A percentile compares a stretch with the other conserved stretches of the same genome.
Evolutionary conservation across 2,888 invertebrate species (phyloP).

Genomic region (Pristionchus arcanus): DNA sequence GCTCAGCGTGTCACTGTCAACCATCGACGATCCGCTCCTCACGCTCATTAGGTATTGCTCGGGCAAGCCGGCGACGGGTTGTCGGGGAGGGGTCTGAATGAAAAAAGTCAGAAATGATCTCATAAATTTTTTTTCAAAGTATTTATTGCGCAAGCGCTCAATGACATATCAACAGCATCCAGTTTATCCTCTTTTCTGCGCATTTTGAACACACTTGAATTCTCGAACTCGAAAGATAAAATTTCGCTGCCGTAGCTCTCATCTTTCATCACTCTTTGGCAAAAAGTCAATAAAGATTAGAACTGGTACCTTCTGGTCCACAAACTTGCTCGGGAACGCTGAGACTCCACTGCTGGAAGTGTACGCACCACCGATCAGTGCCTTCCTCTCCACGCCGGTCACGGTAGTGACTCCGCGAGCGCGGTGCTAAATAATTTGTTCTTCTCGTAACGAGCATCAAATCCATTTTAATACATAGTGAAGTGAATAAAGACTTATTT

Average conservation of each 20-base stretch:
- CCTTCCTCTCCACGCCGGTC: constrained; percentile 10
- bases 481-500: too few species aligned
- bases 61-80: constrained; percentile 44
- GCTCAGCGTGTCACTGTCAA: background rate
- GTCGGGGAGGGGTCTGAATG: background rate
- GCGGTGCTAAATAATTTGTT: background rate
- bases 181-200: background rate
- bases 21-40: background rate
- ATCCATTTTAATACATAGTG: too few species aligned
- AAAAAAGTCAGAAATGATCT: too few species aligned
- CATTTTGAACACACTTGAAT: too few species aligned
- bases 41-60: constrained; percentile 41
- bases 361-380: constrained; percentile 34
- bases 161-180: too few species aligned
- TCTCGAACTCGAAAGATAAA: too few species aligned
- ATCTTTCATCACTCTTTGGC: too few species aligned
- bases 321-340: constrained; percentile 54
- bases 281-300: too few species aligned
- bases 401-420: constrained; percentile 51
- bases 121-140: too few species aligned
- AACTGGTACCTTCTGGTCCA: constrained; percentile 44
- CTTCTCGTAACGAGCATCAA: too few species aligned
- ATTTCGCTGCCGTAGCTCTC: too few species aligned
- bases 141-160: too few species aligned
- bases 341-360: constrained; percentile 12